Percentiles rank a stretch among this genome's conserved stretches.
These are phyloP conservation scores for Salvator merianae DNA, from an alignment of 2,113 vertebrate species.

Conservation along the genomic window DNA sequence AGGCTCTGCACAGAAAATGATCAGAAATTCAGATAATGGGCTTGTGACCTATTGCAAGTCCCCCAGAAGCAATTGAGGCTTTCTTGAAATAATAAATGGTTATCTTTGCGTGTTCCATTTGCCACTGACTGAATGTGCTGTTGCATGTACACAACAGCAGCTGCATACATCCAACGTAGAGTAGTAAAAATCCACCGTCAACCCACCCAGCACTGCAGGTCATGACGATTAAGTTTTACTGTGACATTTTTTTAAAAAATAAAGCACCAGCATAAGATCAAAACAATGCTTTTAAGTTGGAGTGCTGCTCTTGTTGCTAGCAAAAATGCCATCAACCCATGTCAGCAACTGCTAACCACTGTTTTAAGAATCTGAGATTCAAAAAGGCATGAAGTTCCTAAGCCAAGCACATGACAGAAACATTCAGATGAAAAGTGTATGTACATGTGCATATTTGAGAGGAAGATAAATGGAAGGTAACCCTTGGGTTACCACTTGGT, in stretches of 20 bases:
- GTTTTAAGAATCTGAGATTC: background rate
- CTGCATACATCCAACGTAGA: no score
- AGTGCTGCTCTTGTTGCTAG: no score
- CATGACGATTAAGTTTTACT: background rate
- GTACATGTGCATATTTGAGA: no score
- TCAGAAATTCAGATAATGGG: background rate
- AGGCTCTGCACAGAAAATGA: background rate
- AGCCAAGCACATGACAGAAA: background rate
- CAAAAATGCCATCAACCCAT: background rate
- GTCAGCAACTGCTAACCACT: constrained; percentile 18
- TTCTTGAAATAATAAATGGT: background rate
- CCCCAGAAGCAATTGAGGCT: background rate
- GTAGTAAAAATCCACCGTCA: no score
- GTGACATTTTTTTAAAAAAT: no score
- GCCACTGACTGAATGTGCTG: background rate
- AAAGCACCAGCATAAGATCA: no score
- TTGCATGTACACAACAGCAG: background rate
- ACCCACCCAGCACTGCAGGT: background rate
- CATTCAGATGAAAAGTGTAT: background rate
- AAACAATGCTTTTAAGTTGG: no score
- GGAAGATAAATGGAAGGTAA: no score
- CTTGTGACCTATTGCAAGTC: background rate
- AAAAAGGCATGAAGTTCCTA: background rate
- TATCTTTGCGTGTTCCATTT: background rate
- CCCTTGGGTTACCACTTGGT: background rate